A percentile compares a stretch with the other conserved stretches of the same genome.
phyloP scores from a whole-genome alignment of 2,113 vertebrate species.

The Rafetus swinhoei region DNA sequence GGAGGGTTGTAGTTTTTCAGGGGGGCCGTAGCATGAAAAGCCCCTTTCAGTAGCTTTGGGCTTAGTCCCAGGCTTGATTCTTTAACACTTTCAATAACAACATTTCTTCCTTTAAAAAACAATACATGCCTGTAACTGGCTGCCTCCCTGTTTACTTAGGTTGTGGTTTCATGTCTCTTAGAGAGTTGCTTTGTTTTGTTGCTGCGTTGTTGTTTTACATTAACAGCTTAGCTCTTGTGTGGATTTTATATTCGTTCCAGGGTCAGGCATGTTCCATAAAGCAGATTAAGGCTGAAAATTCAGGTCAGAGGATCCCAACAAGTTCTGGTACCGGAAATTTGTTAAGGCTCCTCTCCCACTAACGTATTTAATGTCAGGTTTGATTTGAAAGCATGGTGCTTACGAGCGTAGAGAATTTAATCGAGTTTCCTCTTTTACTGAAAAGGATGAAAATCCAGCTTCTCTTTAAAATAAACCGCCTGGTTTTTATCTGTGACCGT shows the following conservation, averaged over 20 bases:
- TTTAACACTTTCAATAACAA: conserved; percentile 71
- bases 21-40: conserved; percentile 74
- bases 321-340: conserved; percentile 73
- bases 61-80: conserved; percentile 70
- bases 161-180: not conserved
- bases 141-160: not conserved
- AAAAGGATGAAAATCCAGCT: conserved; percentile 61
- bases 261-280: conserved; percentile 50
- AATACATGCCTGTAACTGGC: not conserved
- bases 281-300: conserved; percentile 67
- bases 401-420: conserved; percentile 72
- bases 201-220: conserved; percentile 8
- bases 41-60: conserved; percentile 79
- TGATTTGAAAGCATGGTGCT: conserved; percentile 67
- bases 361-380: conserved; percentile 75
- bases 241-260: conserved; percentile 14
- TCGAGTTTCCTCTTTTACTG: conserved; percentile 68
- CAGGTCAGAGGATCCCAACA: conserved; percentile 72
- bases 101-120: conserved; percentile 28
- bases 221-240: conserved; percentile 40
- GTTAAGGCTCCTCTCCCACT: conserved; percentile 68
- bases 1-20: conserved; percentile 72
- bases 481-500: conserved; percentile 37
- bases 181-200: not conserved
- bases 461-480: conserved; percentile 47